phyloP scores from a whole-genome alignment of 2,888 invertebrate genomes.

The Callinectes sapidus region DNA sequence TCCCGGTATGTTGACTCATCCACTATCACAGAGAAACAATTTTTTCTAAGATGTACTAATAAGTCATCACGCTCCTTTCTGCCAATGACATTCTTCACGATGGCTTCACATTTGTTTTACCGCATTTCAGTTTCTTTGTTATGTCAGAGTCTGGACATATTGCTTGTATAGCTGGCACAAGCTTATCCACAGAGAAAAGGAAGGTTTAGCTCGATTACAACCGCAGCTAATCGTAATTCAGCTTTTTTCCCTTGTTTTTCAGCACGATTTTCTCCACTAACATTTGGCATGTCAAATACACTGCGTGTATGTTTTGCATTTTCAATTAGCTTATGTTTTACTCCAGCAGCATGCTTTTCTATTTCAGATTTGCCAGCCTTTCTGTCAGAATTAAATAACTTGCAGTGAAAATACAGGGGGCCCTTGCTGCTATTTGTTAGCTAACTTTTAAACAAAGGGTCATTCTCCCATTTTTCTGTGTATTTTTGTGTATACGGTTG shows the following conservation, averaged over 20 bases:
- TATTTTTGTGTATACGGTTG: no score
- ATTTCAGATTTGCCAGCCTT: constrained; percentile 36
- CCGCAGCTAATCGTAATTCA: constrained; percentile 47
- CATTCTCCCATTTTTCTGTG: no score
- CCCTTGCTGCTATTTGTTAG: constrained; percentile 22
- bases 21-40: constrained; percentile 52
- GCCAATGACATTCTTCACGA: constrained; percentile 43
- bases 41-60: constrained; percentile 16
- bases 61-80: constrained; percentile 22
- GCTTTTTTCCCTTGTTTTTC: constrained; percentile 26
- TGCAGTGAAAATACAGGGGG: constrained; percentile 24
- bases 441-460: neutral
- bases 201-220: constrained; percentile 38
- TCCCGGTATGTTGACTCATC: constrained; percentile 44
- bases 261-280: neutral
- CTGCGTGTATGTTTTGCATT: neutral
- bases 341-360: constrained; percentile 38
- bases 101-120: constrained; percentile 40
- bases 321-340: neutral
- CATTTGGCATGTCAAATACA: no score
- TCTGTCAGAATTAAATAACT: constrained; percentile 39
- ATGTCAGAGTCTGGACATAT: constrained; percentile 39
- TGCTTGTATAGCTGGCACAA: constrained; percentile 35
- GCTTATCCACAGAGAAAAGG: constrained; percentile 33
- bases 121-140: constrained; percentile 42